Base-by-base conservation (phyloP, 2,888 invertebrate species). In the Lasioglossum calceatum region DNA sequence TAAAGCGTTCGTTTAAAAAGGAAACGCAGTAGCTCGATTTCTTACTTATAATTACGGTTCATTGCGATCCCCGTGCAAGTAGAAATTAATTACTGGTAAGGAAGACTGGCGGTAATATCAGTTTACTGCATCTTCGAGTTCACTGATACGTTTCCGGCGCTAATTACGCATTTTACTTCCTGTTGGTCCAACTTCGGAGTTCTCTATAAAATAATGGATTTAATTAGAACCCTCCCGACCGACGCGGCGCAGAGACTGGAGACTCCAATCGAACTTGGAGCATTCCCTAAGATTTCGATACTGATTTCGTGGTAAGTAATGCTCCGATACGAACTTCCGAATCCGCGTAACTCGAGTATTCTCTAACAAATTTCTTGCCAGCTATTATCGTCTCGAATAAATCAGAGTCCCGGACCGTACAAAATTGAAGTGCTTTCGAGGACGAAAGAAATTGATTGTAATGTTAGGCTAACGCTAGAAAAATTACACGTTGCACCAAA, bases 401-500 rank as follows among this genome's bases (percentile, higher is more conserved):
- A 23, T 23, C 36, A 39, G 23, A 23, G 70, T 4, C 10, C 39
- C 1, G 39, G 19, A 19, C 19, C 23, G 23, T 19, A 39, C 5
- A 39, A 39, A 70, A 64, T 32, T 16, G 1, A 7, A 64, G 58
- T 54, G 10, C 58, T 4, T n/a, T 12, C 10, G 58, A 58, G 1
- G 4, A 12, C 12, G 12, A n/a, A n/a, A 3, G 23, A 58, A 12
- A 58, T 4, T 4, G 12, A 12, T 58, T 12, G n/a, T 12, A n/a
- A n/a, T n/a, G 4, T n/a, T n/a, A 16, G 32, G 16, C 32, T 64
- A 64, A 64, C 32, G 64, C 1, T 32, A 7, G 5, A 32, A 32
- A 85, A 77, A 76, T 47, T 67, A 32, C 54, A 71, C 73, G 67
- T 73, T 12, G 42, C 61, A 71, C 58, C 74, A 79, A 83, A 77